A percentile compares a stretch with the other conserved stretches of the same genome.
These are phyloP conservation scores for Boulengeromyrus knoepffleri DNA, from an alignment of 2,113 vertebrate species.

Conservation along the genomic window DNA sequence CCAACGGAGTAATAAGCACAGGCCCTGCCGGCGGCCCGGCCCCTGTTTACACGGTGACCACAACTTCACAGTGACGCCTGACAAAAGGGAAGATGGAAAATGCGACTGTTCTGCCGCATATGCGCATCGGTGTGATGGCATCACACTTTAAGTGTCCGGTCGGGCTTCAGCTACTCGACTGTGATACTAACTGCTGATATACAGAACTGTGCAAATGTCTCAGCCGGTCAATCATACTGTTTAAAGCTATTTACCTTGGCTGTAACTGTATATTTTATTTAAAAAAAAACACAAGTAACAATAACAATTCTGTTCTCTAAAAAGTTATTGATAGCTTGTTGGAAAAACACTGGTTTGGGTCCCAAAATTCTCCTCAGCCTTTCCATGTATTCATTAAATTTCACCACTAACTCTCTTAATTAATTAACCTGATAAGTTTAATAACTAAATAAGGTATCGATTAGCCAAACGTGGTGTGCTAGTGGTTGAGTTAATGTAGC, in stretches of 20 bases:
- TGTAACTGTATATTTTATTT: neutral
- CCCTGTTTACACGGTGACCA: neutral
- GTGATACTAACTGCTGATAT: neutral
- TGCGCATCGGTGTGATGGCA: neutral
- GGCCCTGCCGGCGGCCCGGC: neutral
- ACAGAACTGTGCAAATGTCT: neutral
- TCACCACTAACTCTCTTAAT: neutral
- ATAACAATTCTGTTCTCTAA: neutral
- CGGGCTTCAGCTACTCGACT: neutral
- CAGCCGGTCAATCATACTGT: neutral
- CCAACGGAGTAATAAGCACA: slow-evolving; percentile 42
- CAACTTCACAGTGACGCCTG: neutral
- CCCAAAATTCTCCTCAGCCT: neutral
- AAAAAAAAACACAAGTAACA: neutral
- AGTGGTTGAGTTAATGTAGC: no score
- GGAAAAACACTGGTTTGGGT: neutral
- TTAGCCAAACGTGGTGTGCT: no score
- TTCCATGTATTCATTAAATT: neutral
- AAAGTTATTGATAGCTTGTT: neutral
- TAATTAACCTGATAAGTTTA: no score
- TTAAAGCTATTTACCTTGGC: neutral
- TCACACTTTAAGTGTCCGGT: neutral
- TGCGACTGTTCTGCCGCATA: no score
- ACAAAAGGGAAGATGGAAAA: neutral
- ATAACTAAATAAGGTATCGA: no score